A percentile compares a stretch with the other conserved stretches of the same genome.
These are phyloP conservation scores for Platorchestia sp. DNA, from an alignment of 1,140 invertebrate genomes.

Conservation along the genomic window DNA sequence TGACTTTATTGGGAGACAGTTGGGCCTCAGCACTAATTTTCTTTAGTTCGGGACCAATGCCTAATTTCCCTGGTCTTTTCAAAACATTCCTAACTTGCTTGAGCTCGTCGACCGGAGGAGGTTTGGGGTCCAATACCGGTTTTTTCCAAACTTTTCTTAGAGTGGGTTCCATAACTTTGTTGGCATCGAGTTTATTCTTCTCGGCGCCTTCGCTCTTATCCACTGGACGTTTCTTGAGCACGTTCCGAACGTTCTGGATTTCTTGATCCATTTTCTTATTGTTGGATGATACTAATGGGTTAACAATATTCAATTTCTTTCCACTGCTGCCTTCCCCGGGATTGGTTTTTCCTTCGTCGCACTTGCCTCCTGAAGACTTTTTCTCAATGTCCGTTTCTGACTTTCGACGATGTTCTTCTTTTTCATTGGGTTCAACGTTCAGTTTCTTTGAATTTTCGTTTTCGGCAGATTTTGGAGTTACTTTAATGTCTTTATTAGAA, in stretches of 20 bases:
- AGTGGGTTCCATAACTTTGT: conserved; percentile 33
- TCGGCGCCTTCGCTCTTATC: conserved; percentile 22
- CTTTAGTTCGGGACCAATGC: conserved; percentile 35
- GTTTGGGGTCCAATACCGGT: conserved; percentile 57
- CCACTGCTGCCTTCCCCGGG: neutral
- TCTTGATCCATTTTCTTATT: conserved; percentile 58
- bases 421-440: neutral
- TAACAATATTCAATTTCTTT: conserved; percentile 58
- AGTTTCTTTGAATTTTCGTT: neutral
- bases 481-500: neutral
- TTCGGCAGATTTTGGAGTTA: neutral
- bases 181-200: conserved; percentile 20
- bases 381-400: neutral
- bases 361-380: neutral
- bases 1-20: conserved; percentile 45
- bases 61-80: conserved; percentile 59
- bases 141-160: conserved; percentile 59
- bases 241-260: conserved; percentile 61
- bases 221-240: conserved; percentile 60
- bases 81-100: conserved; percentile 60
- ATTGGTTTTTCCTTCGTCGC: neutral
- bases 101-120: conserved; percentile 59
- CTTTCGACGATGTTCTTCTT: neutral
- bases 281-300: conserved; percentile 26
- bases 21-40: conserved; percentile 39